These are phyloP conservation scores for Lysandra bellargus DNA, from an alignment of 2,888 invertebrate genomes.

Conservation along the genomic window DNA sequence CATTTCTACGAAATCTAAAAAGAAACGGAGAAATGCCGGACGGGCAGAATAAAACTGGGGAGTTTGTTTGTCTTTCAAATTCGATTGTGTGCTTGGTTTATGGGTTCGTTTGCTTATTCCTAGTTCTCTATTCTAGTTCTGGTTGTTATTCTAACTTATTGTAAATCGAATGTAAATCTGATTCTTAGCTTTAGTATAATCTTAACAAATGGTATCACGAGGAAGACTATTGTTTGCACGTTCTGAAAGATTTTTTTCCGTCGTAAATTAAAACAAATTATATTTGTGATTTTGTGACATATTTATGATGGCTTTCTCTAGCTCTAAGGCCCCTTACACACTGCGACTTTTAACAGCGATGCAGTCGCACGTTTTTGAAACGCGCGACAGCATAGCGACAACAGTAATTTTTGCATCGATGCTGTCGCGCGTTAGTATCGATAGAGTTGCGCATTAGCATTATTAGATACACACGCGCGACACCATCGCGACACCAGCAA, in stretches of 20 bases:
- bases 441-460: too few relatives aligned
- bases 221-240: not conserved
- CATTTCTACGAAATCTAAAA: constrained; percentile 22
- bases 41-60: constrained; percentile 5
- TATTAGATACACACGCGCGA: too few relatives aligned
- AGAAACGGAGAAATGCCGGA: constrained; percentile 23
- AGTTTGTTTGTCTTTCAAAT: constrained; percentile 16
- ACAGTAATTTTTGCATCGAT: too few relatives aligned
- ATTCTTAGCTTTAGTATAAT: not conserved
- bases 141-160: not conserved
- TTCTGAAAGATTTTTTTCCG: not conserved
- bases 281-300: too few relatives aligned
- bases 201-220: not conserved
- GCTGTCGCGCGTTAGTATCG: too few relatives aligned
- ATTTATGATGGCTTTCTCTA: not conserved
- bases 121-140: not conserved
- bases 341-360: too few relatives aligned
- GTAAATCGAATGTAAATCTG: not conserved
- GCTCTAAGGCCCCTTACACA: not conserved
- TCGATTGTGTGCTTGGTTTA: not conserved
- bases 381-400: too few relatives aligned
- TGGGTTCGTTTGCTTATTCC: constrained; percentile 7
- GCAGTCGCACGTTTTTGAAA: too few relatives aligned
- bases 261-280: not conserved
- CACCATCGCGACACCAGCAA: not conserved